These are phyloP conservation scores for Andrena bucephala DNA, from an alignment of 2,888 invertebrate species.

Conservation along the genomic window DNA sequence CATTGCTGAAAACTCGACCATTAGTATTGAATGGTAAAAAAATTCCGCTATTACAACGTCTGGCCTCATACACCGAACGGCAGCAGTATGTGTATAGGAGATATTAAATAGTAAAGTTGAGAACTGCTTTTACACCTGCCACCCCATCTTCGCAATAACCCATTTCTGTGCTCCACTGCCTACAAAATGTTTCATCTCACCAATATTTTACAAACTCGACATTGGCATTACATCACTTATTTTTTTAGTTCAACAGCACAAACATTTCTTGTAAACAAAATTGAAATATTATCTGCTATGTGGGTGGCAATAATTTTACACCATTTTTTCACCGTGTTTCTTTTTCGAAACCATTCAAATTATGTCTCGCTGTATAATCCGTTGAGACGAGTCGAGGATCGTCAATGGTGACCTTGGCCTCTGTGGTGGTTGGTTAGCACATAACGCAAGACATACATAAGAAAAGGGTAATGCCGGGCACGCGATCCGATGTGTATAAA, in stretches of 20 bases:
- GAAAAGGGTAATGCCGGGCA: constrained; percentile 74
- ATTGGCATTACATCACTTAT: too few species aligned
- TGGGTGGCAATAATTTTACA: too few species aligned
- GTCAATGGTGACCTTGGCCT: constrained; percentile 76
- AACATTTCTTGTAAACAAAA: too few species aligned
- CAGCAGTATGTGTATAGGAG: not conserved
- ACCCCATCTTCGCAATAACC: too few species aligned
- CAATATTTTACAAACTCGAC: too few species aligned
- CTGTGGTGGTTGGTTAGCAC: constrained; percentile 63
- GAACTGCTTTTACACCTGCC: not conserved
- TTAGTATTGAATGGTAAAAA: not conserved
- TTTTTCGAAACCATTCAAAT: too few species aligned
- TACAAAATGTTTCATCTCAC: too few species aligned
- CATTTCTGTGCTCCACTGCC: too few species aligned
- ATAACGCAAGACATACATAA: constrained; percentile 68
- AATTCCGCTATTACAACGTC: not conserved
- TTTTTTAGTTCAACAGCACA: too few species aligned
- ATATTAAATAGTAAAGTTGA: not conserved
- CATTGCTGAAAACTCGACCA: not conserved
- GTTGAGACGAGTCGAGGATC: constrained; percentile 36
- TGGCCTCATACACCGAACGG: not conserved
- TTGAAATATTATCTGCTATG: too few species aligned
- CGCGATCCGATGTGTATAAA: constrained; percentile 76
- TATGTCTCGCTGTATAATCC: constrained; percentile 10
- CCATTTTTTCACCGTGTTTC: too few species aligned